Conservation (phyloP, 2,888 invertebrate genomes). For the Drosophila neoperkinsi region DNA sequence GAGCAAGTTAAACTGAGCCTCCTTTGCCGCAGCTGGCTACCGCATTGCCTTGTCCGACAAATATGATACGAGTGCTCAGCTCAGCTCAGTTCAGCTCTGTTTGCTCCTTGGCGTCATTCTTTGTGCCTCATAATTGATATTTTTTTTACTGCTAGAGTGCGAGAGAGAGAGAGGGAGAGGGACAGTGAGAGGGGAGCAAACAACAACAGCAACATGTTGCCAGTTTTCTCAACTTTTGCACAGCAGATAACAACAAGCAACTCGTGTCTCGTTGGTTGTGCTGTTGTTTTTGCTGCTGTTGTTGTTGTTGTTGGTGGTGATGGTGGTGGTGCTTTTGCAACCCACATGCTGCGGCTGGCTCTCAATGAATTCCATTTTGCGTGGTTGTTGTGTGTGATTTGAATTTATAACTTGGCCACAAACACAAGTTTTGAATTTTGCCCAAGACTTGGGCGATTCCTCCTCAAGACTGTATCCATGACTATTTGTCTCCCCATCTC, state of each 20-base stretch:
- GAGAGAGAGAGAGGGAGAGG: constrained; percentile 1
- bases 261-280: constrained; percentile 59
- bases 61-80: constrained; percentile 67
- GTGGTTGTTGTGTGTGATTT: constrained; percentile 75
- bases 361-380: constrained; percentile 71
- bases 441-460: constrained; percentile 15
- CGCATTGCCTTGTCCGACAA: constrained; percentile 72
- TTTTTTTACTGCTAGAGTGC: constrained; percentile 52
- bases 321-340: constrained; percentile 10
- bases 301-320: background rate
- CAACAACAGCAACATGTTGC: constrained; percentile 57
- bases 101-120: constrained; percentile 58
- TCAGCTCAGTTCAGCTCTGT: constrained; percentile 15
- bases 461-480: constrained; percentile 54
- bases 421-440: constrained; percentile 47
- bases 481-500: constrained; percentile 10
- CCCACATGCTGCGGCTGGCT: constrained; percentile 42
- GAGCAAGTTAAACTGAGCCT: constrained; percentile 20
- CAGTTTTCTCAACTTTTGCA: constrained; percentile 35
- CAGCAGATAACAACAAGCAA: constrained; percentile 66
- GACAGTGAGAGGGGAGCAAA: background rate
- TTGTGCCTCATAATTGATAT: constrained; percentile 78
- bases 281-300: background rate
- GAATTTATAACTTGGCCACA: constrained; percentile 75
- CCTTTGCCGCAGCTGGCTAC: constrained; percentile 45